phyloP scores from a whole-genome alignment of 2,797 vertebrate genomes.

The Tragelaphus oryx region DNA sequence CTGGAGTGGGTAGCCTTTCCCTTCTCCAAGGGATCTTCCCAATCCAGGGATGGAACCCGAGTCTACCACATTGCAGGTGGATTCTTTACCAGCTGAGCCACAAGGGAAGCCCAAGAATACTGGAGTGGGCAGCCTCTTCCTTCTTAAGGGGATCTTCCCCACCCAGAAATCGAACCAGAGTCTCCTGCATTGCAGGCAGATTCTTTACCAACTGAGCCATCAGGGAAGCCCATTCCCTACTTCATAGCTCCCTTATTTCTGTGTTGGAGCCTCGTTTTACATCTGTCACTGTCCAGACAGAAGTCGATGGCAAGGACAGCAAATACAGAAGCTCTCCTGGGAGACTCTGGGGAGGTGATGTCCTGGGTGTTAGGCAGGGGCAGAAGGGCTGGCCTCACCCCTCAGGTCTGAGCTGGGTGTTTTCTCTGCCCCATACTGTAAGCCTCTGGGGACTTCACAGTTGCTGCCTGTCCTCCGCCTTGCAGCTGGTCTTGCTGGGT shows the following conservation, averaged over 20 bases:
- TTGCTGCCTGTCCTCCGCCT: not conserved
- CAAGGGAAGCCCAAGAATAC: not conserved
- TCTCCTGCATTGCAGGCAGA: not conserved
- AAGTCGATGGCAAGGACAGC: not conserved
- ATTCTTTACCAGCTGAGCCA: not conserved
- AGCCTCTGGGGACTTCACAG: not conserved
- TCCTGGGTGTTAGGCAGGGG: too few relatives aligned
- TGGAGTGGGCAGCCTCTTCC: not conserved
- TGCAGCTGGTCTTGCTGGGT: not conserved
- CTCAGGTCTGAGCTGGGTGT: not conserved
- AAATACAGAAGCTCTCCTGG: not conserved
- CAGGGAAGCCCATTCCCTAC: not conserved
- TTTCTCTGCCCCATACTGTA: not conserved
- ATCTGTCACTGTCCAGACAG: not conserved
- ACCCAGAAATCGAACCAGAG: not conserved
- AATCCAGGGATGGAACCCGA: not conserved
- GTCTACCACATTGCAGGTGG: not conserved
- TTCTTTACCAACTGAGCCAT: not conserved
- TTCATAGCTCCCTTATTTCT: not conserved
- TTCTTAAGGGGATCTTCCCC: not conserved
- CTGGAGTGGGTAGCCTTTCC: not conserved
- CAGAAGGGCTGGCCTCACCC: not conserved
- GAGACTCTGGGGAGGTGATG: not conserved
- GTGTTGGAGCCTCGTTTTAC: not conserved
- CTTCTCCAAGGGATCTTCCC: not conserved